A percentile compares a stretch with the other conserved stretches of the same genome.
These are phyloP conservation scores for Neolamprologus tretocephalus DNA, from an alignment of 2,113 vertebrate genomes.

Conservation along the genomic window DNA sequence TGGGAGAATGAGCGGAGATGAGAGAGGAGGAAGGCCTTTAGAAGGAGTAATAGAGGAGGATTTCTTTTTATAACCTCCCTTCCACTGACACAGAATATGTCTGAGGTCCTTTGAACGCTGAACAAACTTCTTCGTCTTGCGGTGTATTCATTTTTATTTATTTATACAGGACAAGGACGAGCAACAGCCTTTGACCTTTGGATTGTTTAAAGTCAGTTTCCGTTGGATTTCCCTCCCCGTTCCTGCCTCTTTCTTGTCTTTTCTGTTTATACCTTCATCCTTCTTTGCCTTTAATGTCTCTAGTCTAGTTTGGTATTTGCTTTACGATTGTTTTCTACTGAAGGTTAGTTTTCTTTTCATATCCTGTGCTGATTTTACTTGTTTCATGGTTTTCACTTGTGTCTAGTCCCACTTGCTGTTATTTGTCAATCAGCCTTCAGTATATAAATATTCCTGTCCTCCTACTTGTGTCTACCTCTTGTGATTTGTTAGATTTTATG, in stretches of 20 bases:
- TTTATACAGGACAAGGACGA: not conserved
- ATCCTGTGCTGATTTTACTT: not conserved
- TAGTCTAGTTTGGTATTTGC: not conserved
- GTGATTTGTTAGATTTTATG: not conserved
- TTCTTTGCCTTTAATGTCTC: not conserved
- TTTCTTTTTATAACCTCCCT: not conserved
- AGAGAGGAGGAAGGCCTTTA: not conserved
- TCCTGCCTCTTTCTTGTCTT: not conserved
- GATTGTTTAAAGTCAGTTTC: not conserved
- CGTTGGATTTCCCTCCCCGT: not conserved
- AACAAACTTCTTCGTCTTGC: not conserved
- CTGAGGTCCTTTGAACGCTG: not conserved
- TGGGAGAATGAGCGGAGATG: not conserved
- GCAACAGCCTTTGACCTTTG: not conserved
- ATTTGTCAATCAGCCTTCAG: not conserved
- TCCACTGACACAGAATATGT: not conserved
- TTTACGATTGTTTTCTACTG: not conserved
- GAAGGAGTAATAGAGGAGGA: not conserved
- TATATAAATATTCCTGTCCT: not conserved
- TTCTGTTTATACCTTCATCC: not conserved
- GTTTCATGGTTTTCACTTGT: not conserved
- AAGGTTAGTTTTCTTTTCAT: not conserved
- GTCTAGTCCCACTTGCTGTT: not conserved
- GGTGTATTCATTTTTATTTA: not conserved
- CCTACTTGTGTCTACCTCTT: accelerated